These are phyloP conservation scores for Listrodromus nycthemerus DNA, from an alignment of 2,888 invertebrate species.

Conservation along the genomic window DNA sequence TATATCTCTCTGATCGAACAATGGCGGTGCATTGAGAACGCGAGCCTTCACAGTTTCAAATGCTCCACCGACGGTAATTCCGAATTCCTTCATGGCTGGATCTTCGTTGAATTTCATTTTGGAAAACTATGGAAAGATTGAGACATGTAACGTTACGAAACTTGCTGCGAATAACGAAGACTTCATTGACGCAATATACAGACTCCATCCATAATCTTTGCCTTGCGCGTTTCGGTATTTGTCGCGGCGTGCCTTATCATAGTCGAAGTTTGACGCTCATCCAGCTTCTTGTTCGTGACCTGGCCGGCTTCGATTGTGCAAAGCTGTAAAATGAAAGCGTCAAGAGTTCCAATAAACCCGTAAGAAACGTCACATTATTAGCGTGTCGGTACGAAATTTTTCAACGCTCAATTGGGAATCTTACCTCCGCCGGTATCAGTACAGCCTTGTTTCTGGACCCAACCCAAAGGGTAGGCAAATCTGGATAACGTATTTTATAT, in stretches of 20 bases:
- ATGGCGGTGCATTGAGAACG: constrained; percentile 90
- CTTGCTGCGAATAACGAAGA: constrained; percentile 16
- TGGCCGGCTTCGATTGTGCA: constrained; percentile 91
- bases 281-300: constrained; percentile 91
- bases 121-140: constrained; percentile 69
- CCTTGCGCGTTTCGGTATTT: constrained; percentile 90
- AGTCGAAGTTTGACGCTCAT: constrained; percentile 91
- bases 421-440: constrained; percentile 92
- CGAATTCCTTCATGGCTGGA: constrained; percentile 91
- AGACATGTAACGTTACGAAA: constrained; percentile 20
- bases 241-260: constrained; percentile 96
- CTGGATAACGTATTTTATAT: constrained; percentile 86
- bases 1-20: constrained; percentile 87
- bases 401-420: constrained; percentile 35
- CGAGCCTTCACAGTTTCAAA: constrained; percentile 93
- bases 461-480: constrained; percentile 94
- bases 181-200: constrained; percentile 69
- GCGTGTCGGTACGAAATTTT: background rate
- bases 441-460: constrained; percentile 89
- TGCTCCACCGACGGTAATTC: constrained; percentile 89
- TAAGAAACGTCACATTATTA: no score
- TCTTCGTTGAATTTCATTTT: constrained; percentile 81
- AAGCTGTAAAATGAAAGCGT: constrained; percentile 67
- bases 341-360: no score
- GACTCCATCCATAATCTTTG: constrained; percentile 92